Evolutionary conservation across 2,888 invertebrate species (phyloP), one percentile per base, ranked within the genome.

Genomic region (Prionchulus punctatus): DNA sequence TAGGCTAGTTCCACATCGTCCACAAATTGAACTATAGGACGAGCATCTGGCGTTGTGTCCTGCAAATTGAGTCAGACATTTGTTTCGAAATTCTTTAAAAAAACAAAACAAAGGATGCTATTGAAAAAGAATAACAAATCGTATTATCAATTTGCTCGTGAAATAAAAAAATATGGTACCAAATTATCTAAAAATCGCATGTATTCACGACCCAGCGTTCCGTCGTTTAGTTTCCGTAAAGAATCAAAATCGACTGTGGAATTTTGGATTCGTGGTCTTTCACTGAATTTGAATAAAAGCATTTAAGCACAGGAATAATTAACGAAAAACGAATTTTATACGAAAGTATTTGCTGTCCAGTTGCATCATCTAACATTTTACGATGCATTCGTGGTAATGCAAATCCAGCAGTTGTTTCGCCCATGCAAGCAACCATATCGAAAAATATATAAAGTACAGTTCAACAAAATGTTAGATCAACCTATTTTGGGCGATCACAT

Each of bases 391-490:
- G 77, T 60, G 76, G 76, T 2, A 91, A 76, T 1, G 90, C 85
- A 49, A 70, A 70, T 43, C 69, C 64, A 48, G 82, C 91, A 12
- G 91, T 88, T 0, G 89, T 85, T 76, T 96, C 94, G 1, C 90
- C 91, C 63, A 92, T 78, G 62, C 88, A 86, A 26, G 92, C 90
- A 63, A 96, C 86, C 87, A 91, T 89, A 70, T 96, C 92, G 78
- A 64, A n/a, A 61, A 63, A 2, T n/a, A 23, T 23, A 23, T 12
- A 7, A n/a, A 23, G 12, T 45, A 23, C 12, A 45, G 23, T n/a
- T n/a, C n/a, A n/a, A n/a, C n/a, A n/a, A n/a, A n/a, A n/a, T n/a
- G n/a, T n/a, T n/a, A n/a, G n/a, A n/a, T n/a, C n/a, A n/a, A n/a
- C n/a, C n/a, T n/a, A n/a, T n/a, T n/a, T n/a, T n/a, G n/a, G n/a